phyloP scores from a whole-genome alignment of 2,797 vertebrate species.

The Pogoniulus pusillus region DNA sequence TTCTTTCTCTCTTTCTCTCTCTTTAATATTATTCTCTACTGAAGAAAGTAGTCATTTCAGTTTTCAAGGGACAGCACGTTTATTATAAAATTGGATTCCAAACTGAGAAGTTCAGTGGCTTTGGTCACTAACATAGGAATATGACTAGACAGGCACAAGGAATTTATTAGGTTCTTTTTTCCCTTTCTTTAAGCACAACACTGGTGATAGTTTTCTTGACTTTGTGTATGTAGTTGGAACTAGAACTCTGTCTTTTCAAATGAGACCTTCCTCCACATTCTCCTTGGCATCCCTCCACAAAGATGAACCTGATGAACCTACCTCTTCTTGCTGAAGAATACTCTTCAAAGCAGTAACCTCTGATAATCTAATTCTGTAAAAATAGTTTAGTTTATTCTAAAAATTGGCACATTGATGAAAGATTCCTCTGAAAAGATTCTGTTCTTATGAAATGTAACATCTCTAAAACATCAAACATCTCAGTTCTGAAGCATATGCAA shows the following conservation, averaged over 20 bases:
- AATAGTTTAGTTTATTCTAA: background rate
- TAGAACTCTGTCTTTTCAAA: constrained; percentile 23
- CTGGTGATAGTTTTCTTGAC: background rate
- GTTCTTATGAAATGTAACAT: background rate
- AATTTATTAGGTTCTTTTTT: background rate
- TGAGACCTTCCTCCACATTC: background rate
- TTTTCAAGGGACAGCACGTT: background rate
- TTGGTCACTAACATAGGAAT: background rate
- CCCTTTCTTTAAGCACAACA: background rate
- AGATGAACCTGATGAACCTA: background rate
- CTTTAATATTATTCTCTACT: background rate
- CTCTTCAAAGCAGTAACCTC: background rate
- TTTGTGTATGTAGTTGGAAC: background rate
- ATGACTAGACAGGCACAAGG: background rate
- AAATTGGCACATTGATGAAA: background rate
- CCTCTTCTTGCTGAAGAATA: background rate
- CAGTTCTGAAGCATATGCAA: background rate
- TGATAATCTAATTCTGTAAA: background rate
- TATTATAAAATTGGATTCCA: background rate
- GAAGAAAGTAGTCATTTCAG: background rate
- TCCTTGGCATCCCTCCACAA: background rate
- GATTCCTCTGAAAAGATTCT: background rate
- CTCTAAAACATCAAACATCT: background rate
- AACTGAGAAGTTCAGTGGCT: background rate
- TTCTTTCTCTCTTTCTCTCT: background rate